Conservation (phyloP, 2,888 invertebrate species). For the Meta bourneti region DNA sequence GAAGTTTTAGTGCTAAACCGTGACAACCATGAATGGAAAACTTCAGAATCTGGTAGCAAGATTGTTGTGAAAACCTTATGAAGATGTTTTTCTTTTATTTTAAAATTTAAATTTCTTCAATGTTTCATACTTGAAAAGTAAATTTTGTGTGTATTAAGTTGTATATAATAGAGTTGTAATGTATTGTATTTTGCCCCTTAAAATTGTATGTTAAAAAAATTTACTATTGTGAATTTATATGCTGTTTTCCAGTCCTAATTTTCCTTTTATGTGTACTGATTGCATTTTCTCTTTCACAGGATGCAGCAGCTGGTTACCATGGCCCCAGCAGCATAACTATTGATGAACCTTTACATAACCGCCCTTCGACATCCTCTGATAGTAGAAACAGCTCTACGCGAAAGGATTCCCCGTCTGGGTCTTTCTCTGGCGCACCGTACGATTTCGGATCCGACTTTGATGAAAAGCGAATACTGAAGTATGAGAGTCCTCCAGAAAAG, state of each 20-base stretch:
- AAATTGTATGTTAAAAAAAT: too few species aligned
- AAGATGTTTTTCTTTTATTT: too few species aligned
- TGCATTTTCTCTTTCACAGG: constrained; percentile 1
- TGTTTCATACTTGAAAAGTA: too few species aligned
- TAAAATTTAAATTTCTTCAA: too few species aligned
- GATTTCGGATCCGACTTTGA: constrained; percentile 3
- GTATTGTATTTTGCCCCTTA: too few species aligned
- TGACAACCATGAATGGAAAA: too few species aligned
- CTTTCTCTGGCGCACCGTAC: background rate
- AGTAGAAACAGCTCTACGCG: constrained; percentile 27
- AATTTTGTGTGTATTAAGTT: too few species aligned
- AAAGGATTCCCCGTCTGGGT: constrained; percentile 41
- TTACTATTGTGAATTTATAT: background rate
- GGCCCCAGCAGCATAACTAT: background rate
- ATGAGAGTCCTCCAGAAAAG: background rate
- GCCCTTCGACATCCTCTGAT: constrained; percentile 7
- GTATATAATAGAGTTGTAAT: too few species aligned
- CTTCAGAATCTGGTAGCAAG: too few species aligned
- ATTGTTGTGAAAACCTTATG: too few species aligned
- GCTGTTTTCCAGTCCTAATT: background rate
- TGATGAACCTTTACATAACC: background rate
- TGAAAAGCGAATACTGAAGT: background rate
- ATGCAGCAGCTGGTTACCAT: constrained; percentile 10
- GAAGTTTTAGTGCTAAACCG: too few species aligned
- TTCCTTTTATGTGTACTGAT: background rate